Evolutionary conservation across 2,888 invertebrate species (phyloP).

Genomic region (Polietes domitor): DNA sequence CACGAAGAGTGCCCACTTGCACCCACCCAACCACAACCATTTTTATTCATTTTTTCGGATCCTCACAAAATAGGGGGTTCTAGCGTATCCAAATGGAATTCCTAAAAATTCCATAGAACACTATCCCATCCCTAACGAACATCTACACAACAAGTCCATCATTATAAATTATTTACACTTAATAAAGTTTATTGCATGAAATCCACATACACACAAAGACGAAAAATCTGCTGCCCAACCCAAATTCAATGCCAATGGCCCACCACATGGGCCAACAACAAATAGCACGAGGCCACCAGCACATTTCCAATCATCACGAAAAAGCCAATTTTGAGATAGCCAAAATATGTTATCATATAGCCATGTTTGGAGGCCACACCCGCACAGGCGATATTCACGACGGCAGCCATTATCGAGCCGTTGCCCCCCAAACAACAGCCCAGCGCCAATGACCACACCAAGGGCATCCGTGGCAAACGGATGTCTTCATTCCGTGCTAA

Average conservation of each 20-base stretch:
- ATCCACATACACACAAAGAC: no score
- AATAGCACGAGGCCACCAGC: slow-evolving; percentile 84
- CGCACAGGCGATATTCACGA: slow-evolving; percentile 93
- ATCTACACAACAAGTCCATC: no score
- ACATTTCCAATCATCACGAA: slow-evolving; percentile 89
- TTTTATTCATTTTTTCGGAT: no score
- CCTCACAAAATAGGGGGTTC: no score
- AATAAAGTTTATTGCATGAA: no score
- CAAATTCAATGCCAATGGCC: slow-evolving; percentile 62
- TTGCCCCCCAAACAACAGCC: slow-evolving; percentile 95
- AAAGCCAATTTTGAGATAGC: slow-evolving; percentile 91
- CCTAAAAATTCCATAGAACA: no score
- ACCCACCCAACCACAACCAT: no score
- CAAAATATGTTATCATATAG: slow-evolving; percentile 89
- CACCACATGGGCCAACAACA: slow-evolving; percentile 85
- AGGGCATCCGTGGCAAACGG: slow-evolving; percentile 87
- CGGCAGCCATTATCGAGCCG: slow-evolving; percentile 93
- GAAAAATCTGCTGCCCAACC: neutral
- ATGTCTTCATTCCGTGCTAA: slow-evolving; percentile 85
- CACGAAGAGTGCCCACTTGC: no score
- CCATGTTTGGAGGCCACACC: slow-evolving; percentile 95
- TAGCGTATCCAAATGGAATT: no score
- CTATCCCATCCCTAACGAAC: no score
- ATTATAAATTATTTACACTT: no score
- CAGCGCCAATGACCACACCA: slow-evolving; percentile 92